Conservation (phyloP, 1,140 invertebrate genomes). For the Camponotus pennsylvanicus region DNA sequence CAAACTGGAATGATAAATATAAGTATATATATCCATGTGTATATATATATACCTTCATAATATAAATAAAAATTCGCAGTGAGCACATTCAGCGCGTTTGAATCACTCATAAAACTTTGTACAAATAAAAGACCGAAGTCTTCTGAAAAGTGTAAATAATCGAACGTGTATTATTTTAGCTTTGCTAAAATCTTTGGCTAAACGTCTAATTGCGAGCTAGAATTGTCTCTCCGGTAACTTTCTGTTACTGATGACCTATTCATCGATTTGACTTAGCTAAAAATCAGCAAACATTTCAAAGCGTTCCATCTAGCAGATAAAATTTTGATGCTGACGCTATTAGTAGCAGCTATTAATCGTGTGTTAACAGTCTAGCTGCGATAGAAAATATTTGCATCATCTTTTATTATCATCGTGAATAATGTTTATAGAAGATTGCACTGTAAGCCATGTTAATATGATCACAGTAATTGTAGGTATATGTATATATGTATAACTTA, state of each 20-base stretch:
- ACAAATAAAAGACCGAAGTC: constrained; percentile 74
- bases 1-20: constrained; percentile 71
- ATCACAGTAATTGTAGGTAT: constrained; percentile 62
- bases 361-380: constrained; percentile 54
- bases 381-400: constrained; percentile 59
- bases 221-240: constrained; percentile 70
- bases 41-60: constrained; percentile 61
- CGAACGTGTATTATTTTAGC: constrained; percentile 66
- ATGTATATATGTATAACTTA: constrained; percentile 43
- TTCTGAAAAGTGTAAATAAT: constrained; percentile 70
- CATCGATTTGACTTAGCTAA: constrained; percentile 57
- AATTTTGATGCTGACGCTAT: constrained; percentile 58
- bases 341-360: constrained; percentile 42
- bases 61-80: constrained; percentile 76
- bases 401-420: constrained; percentile 35
- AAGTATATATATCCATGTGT: constrained; percentile 58
- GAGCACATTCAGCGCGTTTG: constrained; percentile 65
- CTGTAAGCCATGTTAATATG: constrained; percentile 43
- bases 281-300: constrained; percentile 47
- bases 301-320: constrained; percentile 43
- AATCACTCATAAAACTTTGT: constrained; percentile 73
- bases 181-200: constrained; percentile 82
- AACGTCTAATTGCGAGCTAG: constrained; percentile 75
- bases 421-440: constrained; percentile 51
- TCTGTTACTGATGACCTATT: constrained; percentile 66